Base-by-base conservation (phyloP, 2,888 invertebrate species). In the Watsonalla cultraria region DNA sequence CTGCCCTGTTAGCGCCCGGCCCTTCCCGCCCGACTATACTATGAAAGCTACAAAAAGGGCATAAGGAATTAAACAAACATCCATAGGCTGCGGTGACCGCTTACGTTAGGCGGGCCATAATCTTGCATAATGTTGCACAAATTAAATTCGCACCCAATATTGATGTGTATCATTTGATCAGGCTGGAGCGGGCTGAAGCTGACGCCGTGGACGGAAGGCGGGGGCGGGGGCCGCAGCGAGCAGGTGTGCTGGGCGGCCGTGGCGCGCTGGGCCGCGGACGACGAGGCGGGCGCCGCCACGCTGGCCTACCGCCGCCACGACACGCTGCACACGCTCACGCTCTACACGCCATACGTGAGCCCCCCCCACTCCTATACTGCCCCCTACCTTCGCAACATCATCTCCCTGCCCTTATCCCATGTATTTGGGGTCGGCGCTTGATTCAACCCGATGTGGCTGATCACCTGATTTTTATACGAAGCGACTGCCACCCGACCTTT, bases 211-310 rank as follows among this genome's bases (percentile, higher is more conserved):
- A 50, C 68, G 52, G 78, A 74, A 56, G 57, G 53, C 11, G 94
- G 61, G 93, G 93, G 95, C 48, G 46, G 34, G 55, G 58, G 95
- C 95, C 86, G n/a, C 94, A 95, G 66, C 54, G 95, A 96, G 57
- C 95, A 96, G 73, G 94, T 98, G 72, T 91, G 93, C 51, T 98
- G 98, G 98, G 93, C 94, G 59, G 93, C 93, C 65, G 94, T 98
- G 59, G 93, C 94, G 56, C 93, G 95, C 73, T 98, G 96, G 95
- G 95, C 96, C 76, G 93, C 95, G 5, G 98, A 98, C 82, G 98
- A 98, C 78, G 98, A 97, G 72, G 96, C 96, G 24, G 96, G 97
- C 93, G 96, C 97, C 24, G 96, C 97, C 83, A 94, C 96, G 74
- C 94, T 99, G 84, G 95, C 96, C 67, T 98, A 98, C 85, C 94